Base-by-base conservation (phyloP, 2,113 vertebrate species). In the Ictalurus punctatus region DNA sequence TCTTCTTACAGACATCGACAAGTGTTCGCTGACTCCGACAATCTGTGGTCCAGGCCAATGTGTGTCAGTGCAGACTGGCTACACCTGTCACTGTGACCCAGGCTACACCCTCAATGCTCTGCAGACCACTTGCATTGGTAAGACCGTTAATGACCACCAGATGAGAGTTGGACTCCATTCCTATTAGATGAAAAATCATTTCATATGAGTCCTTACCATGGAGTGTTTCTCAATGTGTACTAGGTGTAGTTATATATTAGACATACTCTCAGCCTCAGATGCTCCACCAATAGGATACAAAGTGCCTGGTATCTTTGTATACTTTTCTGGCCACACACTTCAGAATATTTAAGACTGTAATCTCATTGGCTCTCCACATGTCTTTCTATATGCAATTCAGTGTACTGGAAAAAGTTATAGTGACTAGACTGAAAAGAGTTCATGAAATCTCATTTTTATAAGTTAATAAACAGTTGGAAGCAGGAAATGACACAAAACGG, bases 51-150 rank as follows among this genome's bases (percentile, higher is more conserved):
- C 5, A 30, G 96, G 96, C 78, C 93, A 79, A 88, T 96, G 96
- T 85, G 80, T 95, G 80, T 90, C 94, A 6, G 93, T 95, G 91
- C 95, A 96, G 89, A 95, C 92, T 0, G 95, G 96, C 34, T 96
- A 96, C 92, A 95, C 94, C 82, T 96, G 96, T 87, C 90, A 91
- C 58, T 96, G 96, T 37, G 92, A 96, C 65, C 89, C 91, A 5
- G 96, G 96, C 56, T 96, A 95, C 91, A 94, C 95, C 86, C 94
- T 95, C 90, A 95, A 93, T 34, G 91, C 93, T 2, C 93, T 95
- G 65, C 95, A 95, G 93, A 96, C 94, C 90, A 95, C 93, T 90
- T 96, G 96, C 90, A 95, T 96, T 19, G 96, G 96, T 96, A 92
- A 95, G 94, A 67, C 89, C 91, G 89, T 92, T 80, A 58, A 89